Base-by-base conservation (phyloP, 2,113 vertebrate species). In the Hippocampus barbouri region DNA sequence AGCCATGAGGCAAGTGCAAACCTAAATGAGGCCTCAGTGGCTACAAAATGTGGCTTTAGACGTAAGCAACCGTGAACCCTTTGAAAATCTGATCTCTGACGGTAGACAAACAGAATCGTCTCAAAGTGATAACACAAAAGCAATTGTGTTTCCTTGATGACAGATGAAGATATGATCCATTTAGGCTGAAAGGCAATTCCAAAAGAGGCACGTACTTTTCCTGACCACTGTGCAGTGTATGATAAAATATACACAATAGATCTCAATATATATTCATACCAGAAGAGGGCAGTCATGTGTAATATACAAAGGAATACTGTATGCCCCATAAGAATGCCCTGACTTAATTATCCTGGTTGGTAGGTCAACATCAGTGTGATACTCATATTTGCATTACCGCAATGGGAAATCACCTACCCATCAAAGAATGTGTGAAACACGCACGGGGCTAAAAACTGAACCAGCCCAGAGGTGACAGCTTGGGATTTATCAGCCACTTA, bases 251-350 rank as follows among this genome's bases (percentile, higher is more conserved):
- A 45, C 43, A 45, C 43, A 51, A 51, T 18, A 51, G 49, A 16
- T 3, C 2, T 51, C 1, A 18, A 15, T 16, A 53, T 23, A 23
- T 20, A 62, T 2, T 40, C 18, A 65, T 23, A 41, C 85, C 89
- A 90, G 85, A 64, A 88, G 89, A 81, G 80, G 87, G 87, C 86
- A 88, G 85, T 84, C 78, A 80, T 72, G 79, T 77, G 70, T 59
- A 86, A 69, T 80, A 69, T 67, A 38, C 34, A 38, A 38, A 38
- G 34, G 34, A 80, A 70, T 69, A 20, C 69, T 25, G 23, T 57
- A 8, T 60, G 27, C 34, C 14, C 15, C 59, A 61, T 61, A 61
- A 7, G 30, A 61, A 61, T 15, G 3, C 20, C 6, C 21, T 43
- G 7, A 27, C 8, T 63, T 21, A 47, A 15, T 27, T 14, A 65